phyloP scores from a whole-genome alignment of 2,888 invertebrate species.

The Drosophila niveifrons region DNA sequence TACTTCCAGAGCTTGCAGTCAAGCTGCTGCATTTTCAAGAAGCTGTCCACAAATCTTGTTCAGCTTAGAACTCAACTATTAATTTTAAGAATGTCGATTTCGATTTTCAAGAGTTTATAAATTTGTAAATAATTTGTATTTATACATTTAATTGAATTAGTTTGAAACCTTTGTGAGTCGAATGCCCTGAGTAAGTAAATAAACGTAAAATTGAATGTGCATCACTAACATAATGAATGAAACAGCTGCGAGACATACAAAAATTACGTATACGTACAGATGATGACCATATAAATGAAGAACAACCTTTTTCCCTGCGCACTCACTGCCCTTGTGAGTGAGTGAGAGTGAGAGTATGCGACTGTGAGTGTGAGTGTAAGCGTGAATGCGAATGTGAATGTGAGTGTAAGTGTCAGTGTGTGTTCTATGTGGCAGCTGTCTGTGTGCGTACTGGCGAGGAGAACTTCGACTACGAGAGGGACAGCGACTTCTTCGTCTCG shows the following conservation, averaged over 20 bases:
- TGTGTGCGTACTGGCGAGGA: constrained; percentile 78
- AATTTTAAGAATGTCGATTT: too few species aligned
- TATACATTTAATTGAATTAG: too few species aligned
- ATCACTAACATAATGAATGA: constrained; percentile 20
- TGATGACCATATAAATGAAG: constrained; percentile 45
- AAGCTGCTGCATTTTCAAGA: too few species aligned
- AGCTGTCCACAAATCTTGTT: too few species aligned
- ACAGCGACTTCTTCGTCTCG: constrained; percentile 43
- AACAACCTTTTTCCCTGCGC: constrained; percentile 62
- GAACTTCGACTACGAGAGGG: constrained; percentile 20
- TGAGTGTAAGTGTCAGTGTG: constrained; percentile 29
- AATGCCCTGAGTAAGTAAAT: too few species aligned
- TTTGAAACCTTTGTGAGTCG: too few species aligned
- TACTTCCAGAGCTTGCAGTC: too few species aligned
- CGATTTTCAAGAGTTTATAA: too few species aligned
- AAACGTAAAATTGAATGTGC: not conserved
- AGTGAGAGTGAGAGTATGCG: constrained; percentile 1
- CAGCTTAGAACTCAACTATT: too few species aligned
- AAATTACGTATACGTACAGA: constrained; percentile 26
- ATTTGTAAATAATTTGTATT: too few species aligned
- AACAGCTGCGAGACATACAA: constrained; percentile 23
- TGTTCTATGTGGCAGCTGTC: constrained; percentile 77
- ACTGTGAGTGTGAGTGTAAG: constrained; percentile 9
- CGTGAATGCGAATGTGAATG: not conserved
- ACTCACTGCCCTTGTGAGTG: constrained; percentile 21